Base-by-base conservation (phyloP, 2,113 vertebrate genomes). In the Psophia crepitans region DNA sequence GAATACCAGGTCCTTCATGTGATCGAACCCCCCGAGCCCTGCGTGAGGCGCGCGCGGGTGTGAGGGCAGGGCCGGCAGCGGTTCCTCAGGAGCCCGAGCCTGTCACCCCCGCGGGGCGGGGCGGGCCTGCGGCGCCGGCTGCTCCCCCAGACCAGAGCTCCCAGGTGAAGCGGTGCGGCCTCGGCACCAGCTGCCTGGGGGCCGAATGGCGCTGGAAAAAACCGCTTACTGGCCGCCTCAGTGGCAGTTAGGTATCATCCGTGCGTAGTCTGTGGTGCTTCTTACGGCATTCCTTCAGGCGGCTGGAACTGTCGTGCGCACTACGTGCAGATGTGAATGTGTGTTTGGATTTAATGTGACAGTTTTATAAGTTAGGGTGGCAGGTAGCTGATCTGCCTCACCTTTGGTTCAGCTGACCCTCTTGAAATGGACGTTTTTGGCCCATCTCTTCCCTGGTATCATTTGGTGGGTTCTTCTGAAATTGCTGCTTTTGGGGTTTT, bases 111-210 rank as follows among this genome's bases (percentile, higher is more conserved):
- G 43, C 21, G 9, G 30, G 37, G 37, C 27, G 27, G 46, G 21
- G 51, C 58, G 39, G 39, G 17, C 54, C 58, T n/a, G 11, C 41
- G 8, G 74, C n/a, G n/a, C n/a, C n/a, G n/a, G n/a, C n/a, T n/a
- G n/a, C n/a, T n/a, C n/a, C n/a, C n/a, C n/a, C n/a, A n/a, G n/a
- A n/a, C n/a, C n/a, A n/a, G n/a, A n/a, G n/a, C 8, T 69, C 12
- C 9, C 41, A 10, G 7, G 9, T 16, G 7, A 43, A 43, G 33
- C 28, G 4, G 0, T 16, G 12, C 18, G 14, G 12, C 30, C 84
- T 12, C 0, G 0, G 4, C 3, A 0, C 30, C 10, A 56, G 5
- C n/a, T 26, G 3, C 27, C 39, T 8, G 26, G 20, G 51, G 28
- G 26, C 33, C 19, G 28, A 54, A 28, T 7, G 14, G 46, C 9